phyloP scores from a whole-genome alignment of 2,888 invertebrate genomes.

The Dasypogon diadema region DNA sequence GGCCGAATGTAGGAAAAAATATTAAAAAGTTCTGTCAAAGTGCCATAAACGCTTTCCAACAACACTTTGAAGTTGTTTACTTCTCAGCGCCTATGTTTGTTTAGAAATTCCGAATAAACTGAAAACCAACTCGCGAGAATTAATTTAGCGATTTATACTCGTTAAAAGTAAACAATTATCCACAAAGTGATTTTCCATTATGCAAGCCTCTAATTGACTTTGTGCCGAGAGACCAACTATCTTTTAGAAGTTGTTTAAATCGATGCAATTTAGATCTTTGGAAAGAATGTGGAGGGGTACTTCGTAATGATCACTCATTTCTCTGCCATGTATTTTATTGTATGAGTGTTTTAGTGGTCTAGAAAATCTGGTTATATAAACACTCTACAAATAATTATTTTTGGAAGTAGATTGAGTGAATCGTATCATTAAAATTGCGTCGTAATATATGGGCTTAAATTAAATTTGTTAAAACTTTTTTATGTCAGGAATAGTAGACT shows the following conservation, averaged over 20 bases:
- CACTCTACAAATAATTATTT: too few relatives aligned
- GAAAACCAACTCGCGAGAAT: neutral
- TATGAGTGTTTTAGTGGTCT: too few relatives aligned
- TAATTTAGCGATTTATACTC: conserved; percentile 31
- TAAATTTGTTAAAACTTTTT: too few relatives aligned
- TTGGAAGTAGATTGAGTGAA: too few relatives aligned
- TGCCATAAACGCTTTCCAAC: neutral
- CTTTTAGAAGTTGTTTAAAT: conserved; percentile 32
- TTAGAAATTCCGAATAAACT: conserved; percentile 18
- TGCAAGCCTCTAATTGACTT: conserved; percentile 35
- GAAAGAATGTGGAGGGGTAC: neutral
- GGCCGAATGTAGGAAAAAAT: neutral
- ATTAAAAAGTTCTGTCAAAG: neutral
- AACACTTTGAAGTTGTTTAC: neutral
- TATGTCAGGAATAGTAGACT: too few relatives aligned
- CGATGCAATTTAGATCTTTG: conserved; percentile 28
- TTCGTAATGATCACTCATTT: conserved; percentile 15
- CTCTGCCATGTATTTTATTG: too few relatives aligned
- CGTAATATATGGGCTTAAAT: too few relatives aligned
- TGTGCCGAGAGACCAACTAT: neutral
- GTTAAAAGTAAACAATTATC: conserved; percentile 22
- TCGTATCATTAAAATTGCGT: too few relatives aligned
- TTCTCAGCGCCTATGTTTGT: neutral
- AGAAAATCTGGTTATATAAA: too few relatives aligned
- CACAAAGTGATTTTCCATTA: conserved; percentile 33